Conservation (phyloP, 2,113 vertebrate genomes). For the Hippolais icterina region DNA sequence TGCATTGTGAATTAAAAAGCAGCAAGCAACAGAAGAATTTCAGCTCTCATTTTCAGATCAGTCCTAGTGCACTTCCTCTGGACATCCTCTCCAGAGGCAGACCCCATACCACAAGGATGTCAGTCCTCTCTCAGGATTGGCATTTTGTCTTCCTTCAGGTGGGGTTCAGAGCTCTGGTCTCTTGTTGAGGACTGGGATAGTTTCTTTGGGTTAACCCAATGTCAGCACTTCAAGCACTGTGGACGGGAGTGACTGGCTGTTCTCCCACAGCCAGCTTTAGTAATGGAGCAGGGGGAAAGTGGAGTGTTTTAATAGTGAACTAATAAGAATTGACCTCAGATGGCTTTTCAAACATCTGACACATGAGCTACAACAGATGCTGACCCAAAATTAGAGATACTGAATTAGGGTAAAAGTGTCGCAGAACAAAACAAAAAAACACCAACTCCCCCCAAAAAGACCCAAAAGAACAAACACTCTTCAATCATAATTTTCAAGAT, state of each 20-base stretch:
- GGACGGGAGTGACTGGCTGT: background rate
- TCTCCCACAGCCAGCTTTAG: background rate
- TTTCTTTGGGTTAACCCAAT: background rate
- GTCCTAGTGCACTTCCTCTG: background rate
- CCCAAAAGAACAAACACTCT: background rate
- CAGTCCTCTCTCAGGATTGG: background rate
- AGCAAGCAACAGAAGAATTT: background rate
- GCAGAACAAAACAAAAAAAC: background rate
- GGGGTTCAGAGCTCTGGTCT: fast-evolving
- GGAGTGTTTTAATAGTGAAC: background rate
- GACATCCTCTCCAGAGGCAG: background rate
- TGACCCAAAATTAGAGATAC: background rate
- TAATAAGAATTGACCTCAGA: background rate
- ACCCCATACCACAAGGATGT: background rate
- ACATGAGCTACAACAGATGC: background rate
- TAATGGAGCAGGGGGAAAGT: background rate
- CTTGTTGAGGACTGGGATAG: background rate
- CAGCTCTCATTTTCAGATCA: background rate
- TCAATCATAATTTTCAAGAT: background rate
- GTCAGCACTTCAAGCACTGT: background rate
- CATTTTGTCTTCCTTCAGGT: background rate
- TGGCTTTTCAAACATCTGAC: background rate
- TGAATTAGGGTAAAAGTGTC: background rate
- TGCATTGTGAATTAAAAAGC: background rate
- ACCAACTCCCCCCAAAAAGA: background rate